phyloP scores from a whole-genome alignment of 2,113 vertebrate species.

The Chitala chitala region DNA sequence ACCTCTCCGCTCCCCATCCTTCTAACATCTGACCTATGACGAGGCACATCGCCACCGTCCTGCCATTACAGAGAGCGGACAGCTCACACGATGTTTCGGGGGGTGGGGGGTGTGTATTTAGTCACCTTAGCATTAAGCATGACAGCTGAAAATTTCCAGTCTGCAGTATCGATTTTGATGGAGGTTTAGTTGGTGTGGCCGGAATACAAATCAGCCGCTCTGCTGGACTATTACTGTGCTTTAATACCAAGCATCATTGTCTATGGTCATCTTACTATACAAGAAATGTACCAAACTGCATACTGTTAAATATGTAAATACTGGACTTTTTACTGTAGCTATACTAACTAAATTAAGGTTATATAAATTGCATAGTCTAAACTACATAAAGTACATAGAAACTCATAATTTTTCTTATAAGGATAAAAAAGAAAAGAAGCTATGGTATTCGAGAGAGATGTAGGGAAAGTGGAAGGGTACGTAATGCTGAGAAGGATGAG shows the following conservation, averaged over 20 bases:
- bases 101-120: neutral
- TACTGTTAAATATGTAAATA: neutral
- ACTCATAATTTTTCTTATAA: neutral
- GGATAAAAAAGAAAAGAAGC: neutral
- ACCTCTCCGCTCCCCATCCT: neutral
- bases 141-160: neutral
- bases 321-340: no score
- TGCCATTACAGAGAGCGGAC: no score
- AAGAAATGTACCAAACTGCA: neutral
- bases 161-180: neutral
- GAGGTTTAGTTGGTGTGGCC: neutral
- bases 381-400: neutral
- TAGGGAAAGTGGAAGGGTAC: neutral
- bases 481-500: neutral
- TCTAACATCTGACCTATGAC: no score
- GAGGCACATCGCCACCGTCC: no score
- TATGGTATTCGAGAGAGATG: neutral
- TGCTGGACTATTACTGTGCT: neutral
- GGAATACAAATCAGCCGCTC: constrained; percentile 5
- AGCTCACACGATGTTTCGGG: neutral
- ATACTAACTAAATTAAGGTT: no score
- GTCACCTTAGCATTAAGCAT: neutral
- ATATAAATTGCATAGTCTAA: no score
- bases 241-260: neutral
- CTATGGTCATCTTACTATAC: neutral